Base-by-base conservation (phyloP, 2,888 invertebrate genomes). In the Drosophila multiciliata region DNA sequence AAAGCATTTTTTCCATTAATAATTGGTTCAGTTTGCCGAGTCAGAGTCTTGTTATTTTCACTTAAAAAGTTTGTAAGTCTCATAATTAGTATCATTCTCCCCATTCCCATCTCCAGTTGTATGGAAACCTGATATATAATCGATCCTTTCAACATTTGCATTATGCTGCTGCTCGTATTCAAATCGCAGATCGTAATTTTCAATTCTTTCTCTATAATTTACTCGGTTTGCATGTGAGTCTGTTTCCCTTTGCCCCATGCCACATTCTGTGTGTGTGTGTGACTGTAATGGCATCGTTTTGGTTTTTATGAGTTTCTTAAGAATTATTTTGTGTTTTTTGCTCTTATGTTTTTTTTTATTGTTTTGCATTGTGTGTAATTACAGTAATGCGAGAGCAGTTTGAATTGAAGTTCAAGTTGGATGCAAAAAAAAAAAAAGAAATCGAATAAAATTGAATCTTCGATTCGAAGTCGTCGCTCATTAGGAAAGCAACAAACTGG, bases 341-440 rank as follows among this genome's bases (percentile, higher is more conserved):
- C 29, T 29, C 29, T 58, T 53, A 32, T 48, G n/a, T n/a, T 60
- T 23, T 15, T 60, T 68, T 35, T 49, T 72, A 42, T 67, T 66
- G 49, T 64, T 64, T 70, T 74, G 76, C 73, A 86, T 83, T 91
- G 79, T 74, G 84, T 73, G 87, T 91, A 91, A 91, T 91, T 91
- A 91, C 91, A 90, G 91, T 91, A 87, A 91, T 91, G 82, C 77
- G 74, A 79, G 82, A 69, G 69, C 63, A 59, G 62, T 23, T 45
- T 15, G 23, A 23, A 15, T 38, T 55, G 54, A 23, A 53, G 35
- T 52, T 29, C 38, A 36, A 26, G 54, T 15, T 35, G 68, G 35
- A 42, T 60, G 63, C 73, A 60, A 72, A 80, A 80, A 29, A 29
- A 5, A 4, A 29, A 80, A 29, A 29, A 5, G 0, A 29, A 82